Base-by-base conservation (phyloP, 2,888 invertebrate genomes). In the Lasioglossum marginatum region DNA sequence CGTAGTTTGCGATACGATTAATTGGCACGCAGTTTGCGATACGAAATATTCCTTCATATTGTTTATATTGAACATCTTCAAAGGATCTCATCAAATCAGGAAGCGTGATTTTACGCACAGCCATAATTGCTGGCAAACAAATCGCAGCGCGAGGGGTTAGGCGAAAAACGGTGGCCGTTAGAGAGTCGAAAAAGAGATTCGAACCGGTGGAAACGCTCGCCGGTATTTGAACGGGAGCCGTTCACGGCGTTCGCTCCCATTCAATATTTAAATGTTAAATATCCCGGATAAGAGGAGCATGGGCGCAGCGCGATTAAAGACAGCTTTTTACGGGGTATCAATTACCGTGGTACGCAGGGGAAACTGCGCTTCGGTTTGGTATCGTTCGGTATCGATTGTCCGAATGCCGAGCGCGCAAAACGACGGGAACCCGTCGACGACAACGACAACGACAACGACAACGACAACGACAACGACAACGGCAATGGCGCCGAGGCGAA, bases 301-400 rank as follows among this genome's bases (percentile, higher is more conserved):
- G 19, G 8, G 14, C 8, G 57, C n/a, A 27, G 16, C 16, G 31
- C 71, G 43, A 72, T 72, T 57, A 10, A 57, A 43, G 57, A 77
- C n/a, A 19, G 52, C 16, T 19, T 77, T 77, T 43, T 34, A 60
- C 57, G 52, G 48, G 37, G 57, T 31, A 43, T 40, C 57, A 57
- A 78, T 37, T 10, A 4, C 23, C 66, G 23, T 34, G 57, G 27
- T 23, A 27, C 37, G 23, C 23, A 4, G 12, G n/a, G 27, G n/a
- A 16, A 66, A 77, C 45, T 48, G 80, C 23, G 19, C 12, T 52
- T 23, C 19, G 37, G 45, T 34, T 57, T 4, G 19, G 14, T 79
- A 81, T 73, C 63, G 45, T 34, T 57, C 8, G 19, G 14, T 79
- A 81, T 73, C 63, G 82, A 85, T 70, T 37, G 68, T 27, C 52